Base-by-base conservation (phyloP, 2,797 vertebrate species). In the Zalophus californianus region DNA sequence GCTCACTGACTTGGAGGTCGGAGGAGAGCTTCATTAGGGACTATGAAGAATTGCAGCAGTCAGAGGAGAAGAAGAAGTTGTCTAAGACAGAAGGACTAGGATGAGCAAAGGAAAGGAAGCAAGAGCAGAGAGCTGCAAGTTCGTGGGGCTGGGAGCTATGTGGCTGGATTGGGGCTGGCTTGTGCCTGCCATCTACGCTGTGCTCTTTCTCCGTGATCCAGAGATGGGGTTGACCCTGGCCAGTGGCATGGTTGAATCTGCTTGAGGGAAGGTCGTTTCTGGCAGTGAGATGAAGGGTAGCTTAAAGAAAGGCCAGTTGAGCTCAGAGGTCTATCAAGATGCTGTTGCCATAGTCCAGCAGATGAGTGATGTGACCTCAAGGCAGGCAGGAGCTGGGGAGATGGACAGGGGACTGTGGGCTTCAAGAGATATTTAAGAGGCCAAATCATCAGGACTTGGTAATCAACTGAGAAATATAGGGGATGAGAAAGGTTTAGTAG, bases 131-230 rank as follows among this genome's bases (percentile, higher is more conserved):
- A 82, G 44, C 16, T 15, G 5, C 13, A 23, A 35, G 11, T 2
- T 50, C 72, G 3, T 1, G 1, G 25, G 25, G 52, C 3, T 27
- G 38, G 21, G 54, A 38, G 58, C 50, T 44, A 32, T 21, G 70
- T 12, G n/a, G 38, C 29, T 62, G 7, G 64, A n/a, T 2, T 18
- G 29, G 25, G 32, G 9, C n/a, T 2, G 15, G 12, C 15, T 70
- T 23, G 38, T 0, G 10, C 35, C 77, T 10, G 2, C 91, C 54
- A 1, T 27, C 29, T 7, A 1, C 29, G 56, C 38, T 5, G 0
- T 32, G 54, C 29, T 25, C 58, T 80, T 21, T 25, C 58, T 27
- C 54, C 73, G 50, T 2, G 21, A 96, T 50, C 77, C 72, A 66
- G 50, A 70, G 68, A 44, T 12, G 14, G 64, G 27, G 20, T 25